phyloP scores from a whole-genome alignment of 2,797 vertebrate species.

The Peromyscus attwateri region DNA sequence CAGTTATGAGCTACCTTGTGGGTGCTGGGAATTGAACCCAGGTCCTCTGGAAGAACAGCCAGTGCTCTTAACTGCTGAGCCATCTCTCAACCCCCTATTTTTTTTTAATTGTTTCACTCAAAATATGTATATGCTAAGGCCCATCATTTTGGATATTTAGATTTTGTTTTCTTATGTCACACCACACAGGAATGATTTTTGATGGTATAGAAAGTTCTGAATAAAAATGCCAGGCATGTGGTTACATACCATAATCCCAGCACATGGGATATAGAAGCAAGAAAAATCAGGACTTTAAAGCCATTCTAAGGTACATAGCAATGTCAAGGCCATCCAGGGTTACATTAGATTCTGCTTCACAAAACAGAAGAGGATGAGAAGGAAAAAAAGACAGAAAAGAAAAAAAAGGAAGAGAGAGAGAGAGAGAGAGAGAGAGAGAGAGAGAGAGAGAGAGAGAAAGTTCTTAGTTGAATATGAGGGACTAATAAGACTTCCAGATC shows the following conservation, averaged over 20 bases:
- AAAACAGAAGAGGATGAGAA: not conserved
- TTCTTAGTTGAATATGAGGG: not conserved
- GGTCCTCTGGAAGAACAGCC: not conserved
- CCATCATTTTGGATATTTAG: not conserved
- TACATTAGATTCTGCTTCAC: not conserved
- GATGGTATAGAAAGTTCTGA: not conserved
- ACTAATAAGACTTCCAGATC: not conserved
- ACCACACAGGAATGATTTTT: not conserved
- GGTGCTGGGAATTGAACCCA: not conserved
- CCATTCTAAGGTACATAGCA: not conserved
- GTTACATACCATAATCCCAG: not conserved
- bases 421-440: not conserved
- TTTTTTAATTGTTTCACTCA: not conserved
- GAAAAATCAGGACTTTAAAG: not conserved
- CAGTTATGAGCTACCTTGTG: not conserved
- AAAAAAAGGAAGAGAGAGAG: too few species aligned
- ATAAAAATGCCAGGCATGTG: too few species aligned
- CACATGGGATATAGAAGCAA: not conserved
- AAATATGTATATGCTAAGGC: not conserved
- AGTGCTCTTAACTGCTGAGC: not conserved
- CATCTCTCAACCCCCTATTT: not conserved
- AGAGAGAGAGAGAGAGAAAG: not conserved
- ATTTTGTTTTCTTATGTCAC: conserved; percentile 1
- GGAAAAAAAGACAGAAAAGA: not conserved
- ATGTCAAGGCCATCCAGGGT: not conserved